phyloP scores from a whole-genome alignment of 1,140 invertebrate genomes.

The Neotoxoptera formosana region DNA sequence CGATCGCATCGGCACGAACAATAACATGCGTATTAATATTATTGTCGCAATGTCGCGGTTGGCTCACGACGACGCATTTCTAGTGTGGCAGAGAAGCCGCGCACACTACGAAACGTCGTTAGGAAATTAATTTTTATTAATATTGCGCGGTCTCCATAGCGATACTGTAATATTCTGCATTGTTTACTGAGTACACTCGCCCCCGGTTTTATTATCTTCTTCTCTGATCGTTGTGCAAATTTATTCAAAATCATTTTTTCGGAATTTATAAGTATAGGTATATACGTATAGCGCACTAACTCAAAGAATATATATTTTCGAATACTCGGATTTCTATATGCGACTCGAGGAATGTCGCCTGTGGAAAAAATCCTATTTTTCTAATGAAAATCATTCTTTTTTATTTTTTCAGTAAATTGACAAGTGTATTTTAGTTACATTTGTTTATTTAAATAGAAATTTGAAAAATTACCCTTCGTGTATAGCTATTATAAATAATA shows the following conservation, averaged over 20 bases:
- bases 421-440: no score
- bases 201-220: background rate
- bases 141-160: background rate
- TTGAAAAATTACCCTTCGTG: background rate
- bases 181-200: background rate
- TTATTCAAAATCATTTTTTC: background rate
- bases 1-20: background rate
- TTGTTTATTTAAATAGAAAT: background rate
- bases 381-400: background rate
- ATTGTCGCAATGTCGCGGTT: no score
- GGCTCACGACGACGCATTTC: background rate
- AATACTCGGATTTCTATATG: background rate
- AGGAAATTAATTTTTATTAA: background rate
- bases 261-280: background rate
- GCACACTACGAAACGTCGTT: background rate
- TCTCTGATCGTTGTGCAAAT: background rate
- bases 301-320: background rate
- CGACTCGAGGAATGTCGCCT: background rate
- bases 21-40: background rate
- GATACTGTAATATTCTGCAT: background rate
- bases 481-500: no score
- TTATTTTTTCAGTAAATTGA: background rate
- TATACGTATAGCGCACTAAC: no score
- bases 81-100: background rate
- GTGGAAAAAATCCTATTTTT: background rate